Evolutionary conservation across 2,113 vertebrate species (phyloP).

Genomic region (Calypte anna): DNA sequence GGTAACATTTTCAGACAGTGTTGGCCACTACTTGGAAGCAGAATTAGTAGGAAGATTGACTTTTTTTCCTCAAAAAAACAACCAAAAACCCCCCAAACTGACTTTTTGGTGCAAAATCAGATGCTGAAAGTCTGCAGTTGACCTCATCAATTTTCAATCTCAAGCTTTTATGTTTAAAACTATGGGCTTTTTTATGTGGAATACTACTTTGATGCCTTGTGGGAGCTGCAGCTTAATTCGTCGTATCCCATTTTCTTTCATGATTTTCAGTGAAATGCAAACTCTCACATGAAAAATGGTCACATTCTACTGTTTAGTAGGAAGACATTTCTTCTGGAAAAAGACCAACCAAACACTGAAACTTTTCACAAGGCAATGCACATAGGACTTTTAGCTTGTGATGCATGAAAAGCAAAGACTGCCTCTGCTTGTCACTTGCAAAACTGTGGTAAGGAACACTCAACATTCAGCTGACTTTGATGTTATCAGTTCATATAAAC

Average conservation of each 20-base stretch:
- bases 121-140: not conserved
- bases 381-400: not conserved
- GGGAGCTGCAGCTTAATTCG: not conserved
- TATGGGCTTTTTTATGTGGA: not conserved
- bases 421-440: not conserved
- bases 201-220: not conserved
- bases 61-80: not conserved
- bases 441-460: not conserved
- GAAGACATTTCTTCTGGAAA: not conserved
- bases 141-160: not conserved
- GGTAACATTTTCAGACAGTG: slow-evolving; percentile 9
- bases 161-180: not conserved
- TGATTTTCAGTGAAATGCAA: not conserved
- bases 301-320: not conserved
- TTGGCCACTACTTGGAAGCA: not conserved
- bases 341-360: not conserved
- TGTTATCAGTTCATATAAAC: not conserved
- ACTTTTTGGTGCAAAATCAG: not conserved
- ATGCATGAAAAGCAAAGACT: not conserved
- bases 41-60: not conserved
- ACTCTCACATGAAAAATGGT: not conserved
- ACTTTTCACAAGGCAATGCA: not conserved
- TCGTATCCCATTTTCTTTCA: not conserved
- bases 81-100: not conserved
- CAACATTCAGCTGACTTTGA: not conserved